A percentile compares a stretch with the other conserved stretches of the same genome.
These are phyloP conservation scores for Porites cylindrica DNA, from an alignment of 92 coral and sea anemone species.

Conservation along the genomic window DNA sequence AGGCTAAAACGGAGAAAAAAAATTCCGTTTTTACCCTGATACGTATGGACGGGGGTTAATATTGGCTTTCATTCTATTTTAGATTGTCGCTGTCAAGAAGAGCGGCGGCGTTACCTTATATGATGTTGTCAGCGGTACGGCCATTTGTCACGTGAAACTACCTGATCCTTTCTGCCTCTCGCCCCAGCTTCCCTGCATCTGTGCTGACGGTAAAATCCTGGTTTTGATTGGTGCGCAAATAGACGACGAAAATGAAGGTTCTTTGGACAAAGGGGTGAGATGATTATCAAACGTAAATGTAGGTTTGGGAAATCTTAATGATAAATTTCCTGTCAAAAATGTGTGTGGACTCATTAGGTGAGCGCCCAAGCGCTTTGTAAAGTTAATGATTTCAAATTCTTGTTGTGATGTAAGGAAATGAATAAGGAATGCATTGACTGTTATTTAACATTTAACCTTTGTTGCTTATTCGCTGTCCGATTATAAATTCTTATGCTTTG, in stretches of 20 bases:
- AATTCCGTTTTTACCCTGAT: not conserved
- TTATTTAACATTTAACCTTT: too few species aligned
- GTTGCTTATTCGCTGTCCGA: too few species aligned
- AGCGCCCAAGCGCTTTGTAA: too few species aligned
- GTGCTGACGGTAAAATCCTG: constrained; percentile 76
- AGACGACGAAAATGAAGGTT: constrained; percentile 33
- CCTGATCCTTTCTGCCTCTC: constrained; percentile 66
- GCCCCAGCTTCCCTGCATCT: constrained; percentile 47
- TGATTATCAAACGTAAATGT: not conserved
- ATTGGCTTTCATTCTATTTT: not conserved
- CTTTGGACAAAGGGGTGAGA: constrained; percentile 42
- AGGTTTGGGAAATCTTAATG: not conserved
- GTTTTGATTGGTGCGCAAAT: constrained; percentile 42
- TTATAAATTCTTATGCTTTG: too few species aligned
- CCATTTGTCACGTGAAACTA: constrained; percentile 80
- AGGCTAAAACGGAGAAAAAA: too few species aligned
- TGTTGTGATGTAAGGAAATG: too few species aligned
- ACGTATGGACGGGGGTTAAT: too few species aligned
- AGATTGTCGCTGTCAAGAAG: constrained; percentile 70
- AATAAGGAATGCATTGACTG: too few species aligned
- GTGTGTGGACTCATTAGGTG: not conserved
- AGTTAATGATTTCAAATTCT: too few species aligned
- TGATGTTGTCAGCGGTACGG: constrained; percentile 62
- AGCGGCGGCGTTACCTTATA: constrained; percentile 75
- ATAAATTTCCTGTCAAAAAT: too few species aligned